Base-by-base conservation (phyloP, 2,113 vertebrate genomes). In the Hippopotamus amphibius region DNA sequence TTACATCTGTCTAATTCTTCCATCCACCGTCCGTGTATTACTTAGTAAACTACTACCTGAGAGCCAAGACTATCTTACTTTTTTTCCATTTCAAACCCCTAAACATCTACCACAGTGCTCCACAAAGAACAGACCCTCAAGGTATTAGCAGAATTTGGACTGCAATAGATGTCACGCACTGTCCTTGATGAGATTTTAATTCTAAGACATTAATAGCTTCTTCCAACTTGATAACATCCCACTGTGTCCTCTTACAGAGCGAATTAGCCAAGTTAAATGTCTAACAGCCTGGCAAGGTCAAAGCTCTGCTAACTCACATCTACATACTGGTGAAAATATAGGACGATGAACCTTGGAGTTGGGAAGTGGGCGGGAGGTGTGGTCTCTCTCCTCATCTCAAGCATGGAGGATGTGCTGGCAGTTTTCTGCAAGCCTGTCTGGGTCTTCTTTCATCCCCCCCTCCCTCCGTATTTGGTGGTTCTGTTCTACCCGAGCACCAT, bases 141-240 rank as follows among this genome's bases (percentile, higher is more conserved):
- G 16, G 30, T 28, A 22, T 89, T 37, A 26, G 63, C 43, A 95
- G 68, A 97, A 87, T 59, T 61, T 77, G 68, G 50, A 48, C 37
- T 71, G 28, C 5, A 55, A 48, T 21, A 46, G 41, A 72, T 72
- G 16, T 88, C 28, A 89, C 55, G 43, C 26, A 79, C 21, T 80
- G 84, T 85, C 16, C 50, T 94, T 66, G 50, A 57, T 46, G 30
- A 93, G 53, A 77, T 57, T 71, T 76, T 85, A 80, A 95, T 88
- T 66, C 41, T 5, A 88, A 72, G 55, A 91, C 33, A 66, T 85
- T 90, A 68, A 37, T 53, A 33, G 63, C 28, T 41, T 90, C 79
- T 88, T 88, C 81, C 95, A 68, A 74, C 55, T 86, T 71, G 61
- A 13, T 69, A 86, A 55, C 50, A 88, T 63, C 15, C 30, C 87